Base-by-base conservation (phyloP, 1,140 invertebrate species). In the Platorchestia sp. region DNA sequence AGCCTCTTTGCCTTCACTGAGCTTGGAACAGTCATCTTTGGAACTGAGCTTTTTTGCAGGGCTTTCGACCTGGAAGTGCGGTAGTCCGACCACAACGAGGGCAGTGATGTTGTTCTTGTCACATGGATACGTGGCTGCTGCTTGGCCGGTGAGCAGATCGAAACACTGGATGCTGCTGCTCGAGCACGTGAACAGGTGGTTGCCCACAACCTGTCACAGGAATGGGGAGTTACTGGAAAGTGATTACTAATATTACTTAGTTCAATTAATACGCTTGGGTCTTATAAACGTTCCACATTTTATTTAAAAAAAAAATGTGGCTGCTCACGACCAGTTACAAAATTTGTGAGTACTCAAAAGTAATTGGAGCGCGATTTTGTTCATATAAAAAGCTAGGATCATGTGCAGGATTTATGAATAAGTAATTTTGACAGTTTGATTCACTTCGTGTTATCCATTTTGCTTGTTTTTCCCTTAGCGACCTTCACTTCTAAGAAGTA, bases 91-190 rank as follows among this genome's bases (percentile, higher is more conserved):
- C 19, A 96, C 95, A 59, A 93, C 95, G n/a, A 96, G 91, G 44
- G 95, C 95, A 0, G 96, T 96, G 47, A 96, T 95, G 16, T 95
- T 75, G 45, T 95, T 96, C 0, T 91, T 89, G 53, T 96, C 95
- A 95, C 95, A 95, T 0, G 89, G 86, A 41, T 96, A 96, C 19
- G 96, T 90, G n/a, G 96, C 95, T 87, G 95, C 53, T 44, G 96
- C 86, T 40, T 45, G 93, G 14, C 96, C 96, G 7, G 95, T 95
- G 0, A 87, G 87, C 59, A 95, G 59, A 44, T 96, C 89, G 59
- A 96, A 96, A 41, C 96, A 96, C 47, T 45, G 43, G 19, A 96
- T 96, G 27, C 96, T 96, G 86, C 95, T 95, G 95, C 95, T 96
- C n/a, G 95, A 95, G 36, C 95, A 95, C 14, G 96, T 95, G 41